phyloP scores from a whole-genome alignment of 2,797 vertebrate genomes.

The Cyclura pinguis region DNA sequence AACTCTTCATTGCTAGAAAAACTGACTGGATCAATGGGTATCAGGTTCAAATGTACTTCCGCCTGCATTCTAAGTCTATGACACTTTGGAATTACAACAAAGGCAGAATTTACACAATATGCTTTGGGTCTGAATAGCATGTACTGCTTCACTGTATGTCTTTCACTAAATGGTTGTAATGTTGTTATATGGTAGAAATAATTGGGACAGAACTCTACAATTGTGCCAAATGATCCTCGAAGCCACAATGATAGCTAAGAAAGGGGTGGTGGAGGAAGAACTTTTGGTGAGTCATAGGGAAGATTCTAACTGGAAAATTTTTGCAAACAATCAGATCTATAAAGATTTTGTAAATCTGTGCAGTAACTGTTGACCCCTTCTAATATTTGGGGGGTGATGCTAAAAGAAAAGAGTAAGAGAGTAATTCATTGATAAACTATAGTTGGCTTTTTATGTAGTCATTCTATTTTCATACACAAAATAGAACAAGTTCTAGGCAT shows the following conservation, averaged over 20 bases:
- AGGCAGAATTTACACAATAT: neutral
- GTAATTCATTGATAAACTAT: neutral
- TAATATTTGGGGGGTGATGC: neutral
- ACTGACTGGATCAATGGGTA: too few species aligned
- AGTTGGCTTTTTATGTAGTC: neutral
- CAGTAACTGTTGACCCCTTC: neutral
- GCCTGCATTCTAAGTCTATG: neutral
- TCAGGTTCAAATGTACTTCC: neutral
- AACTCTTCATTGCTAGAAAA: neutral
- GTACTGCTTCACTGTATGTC: neutral
- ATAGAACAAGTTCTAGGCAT: neutral
- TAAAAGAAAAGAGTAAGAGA: neutral
- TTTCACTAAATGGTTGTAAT: neutral
- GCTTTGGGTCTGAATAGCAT: neutral
- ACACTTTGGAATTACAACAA: neutral
- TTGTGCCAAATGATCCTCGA: neutral
- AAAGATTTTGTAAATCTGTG: neutral
- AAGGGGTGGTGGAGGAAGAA: neutral
- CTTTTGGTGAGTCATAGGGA: neutral
- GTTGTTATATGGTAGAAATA: neutral
- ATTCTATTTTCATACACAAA: neutral
- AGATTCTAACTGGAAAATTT: too few species aligned
- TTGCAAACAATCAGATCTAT: neutral
- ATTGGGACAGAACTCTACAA: neutral
- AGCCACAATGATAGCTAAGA: neutral